Base-by-base conservation (phyloP, 1,140 invertebrate species). In the Hycleus phaleratus region DNA sequence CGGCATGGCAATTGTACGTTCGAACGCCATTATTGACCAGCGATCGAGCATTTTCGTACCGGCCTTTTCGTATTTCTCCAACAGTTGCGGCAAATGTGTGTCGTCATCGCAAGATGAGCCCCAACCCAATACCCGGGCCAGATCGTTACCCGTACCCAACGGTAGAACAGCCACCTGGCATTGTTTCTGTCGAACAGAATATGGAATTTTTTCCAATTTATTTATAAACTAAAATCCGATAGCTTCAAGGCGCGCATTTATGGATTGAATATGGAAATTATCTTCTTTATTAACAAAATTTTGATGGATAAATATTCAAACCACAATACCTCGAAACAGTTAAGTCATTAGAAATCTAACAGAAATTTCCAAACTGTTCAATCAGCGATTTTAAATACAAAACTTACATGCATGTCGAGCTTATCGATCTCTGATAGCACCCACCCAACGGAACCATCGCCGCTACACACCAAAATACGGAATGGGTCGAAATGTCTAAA, bases 31-130 rank as follows among this genome's bases (percentile, higher is more conserved):
- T 24, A 71, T 67, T 42, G 67, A 68, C 69, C 91, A 95, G 90
- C 68, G 95, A 90, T 98, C 95, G 26, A 98, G 77, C 87, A 97
- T 95, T 77, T 96, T 97, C 42, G 93, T 95, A 61, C 93, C 88
- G 6, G 94, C 93, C 64, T 91, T 86, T 77, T 97, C 95, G 70
- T 97, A 93, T 58, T 91, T 88, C 69, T 97, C 93, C 5, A 98
- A 75, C 26, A 97, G 80, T 65, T 93, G 88, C 10, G 92, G 90
- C 43, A 97, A 78, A 75, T 96, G 91, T 4, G 93, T 88, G 65
- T 97, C 95, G 70, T 96, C 93, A 69, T 97, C 94, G 72, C 94
- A 97, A 1, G 90, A 90, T 7, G 91, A 84, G 12, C 95, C 94
- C 94, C 94, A 97, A n/a, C 95, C 94, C 6, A 97, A 76, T 0